Evolutionary conservation across 2,797 vertebrate species (phyloP).

Genomic region (Cirrhinus mrigala): DNA sequence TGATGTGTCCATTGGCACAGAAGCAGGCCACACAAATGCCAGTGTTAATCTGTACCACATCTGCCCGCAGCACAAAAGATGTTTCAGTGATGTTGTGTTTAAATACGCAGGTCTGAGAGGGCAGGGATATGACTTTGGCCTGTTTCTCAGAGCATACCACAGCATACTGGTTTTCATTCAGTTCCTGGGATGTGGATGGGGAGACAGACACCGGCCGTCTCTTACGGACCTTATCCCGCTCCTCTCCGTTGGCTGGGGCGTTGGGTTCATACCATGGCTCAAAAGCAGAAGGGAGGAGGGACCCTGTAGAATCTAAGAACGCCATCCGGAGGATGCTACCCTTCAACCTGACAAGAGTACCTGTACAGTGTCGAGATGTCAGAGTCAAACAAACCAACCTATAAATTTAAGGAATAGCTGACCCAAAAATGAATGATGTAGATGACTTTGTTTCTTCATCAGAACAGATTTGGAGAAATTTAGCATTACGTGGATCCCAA

Average conservation of each 20-base stretch:
- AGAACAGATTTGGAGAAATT: not conserved
- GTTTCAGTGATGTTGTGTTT: constrained; percentile 98
- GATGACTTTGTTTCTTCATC: not conserved
- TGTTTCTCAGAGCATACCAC: constrained; percentile 99
- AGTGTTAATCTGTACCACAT: constrained; percentile 91
- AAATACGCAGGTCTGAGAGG: constrained; percentile 93
- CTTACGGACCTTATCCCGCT: constrained; percentile 82
- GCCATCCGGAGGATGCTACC: constrained; percentile 92
- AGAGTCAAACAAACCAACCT: not conserved
- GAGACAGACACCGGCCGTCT: constrained; percentile 91
- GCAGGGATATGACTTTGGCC: constrained; percentile 96
- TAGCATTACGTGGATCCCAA: not conserved
- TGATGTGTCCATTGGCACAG: constrained; percentile 99
- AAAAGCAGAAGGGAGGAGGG: constrained; percentile 84
- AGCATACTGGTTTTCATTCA: constrained; percentile 93
- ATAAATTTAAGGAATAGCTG: not conserved
- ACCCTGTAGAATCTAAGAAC: constrained; percentile 91
- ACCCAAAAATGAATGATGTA: not conserved
- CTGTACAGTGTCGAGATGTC: constrained; percentile 69
- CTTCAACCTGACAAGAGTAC: constrained; percentile 93
- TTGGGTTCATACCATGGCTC: constrained; percentile 95
- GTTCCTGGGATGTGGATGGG: constrained; percentile 94
- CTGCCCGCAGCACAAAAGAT: constrained; percentile 95
- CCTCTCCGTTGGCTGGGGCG: constrained; percentile 89
- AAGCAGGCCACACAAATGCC: constrained; percentile 94